These are phyloP conservation scores for Columbina picui DNA, from an alignment of 2,113 vertebrate genomes.

Conservation along the genomic window DNA sequence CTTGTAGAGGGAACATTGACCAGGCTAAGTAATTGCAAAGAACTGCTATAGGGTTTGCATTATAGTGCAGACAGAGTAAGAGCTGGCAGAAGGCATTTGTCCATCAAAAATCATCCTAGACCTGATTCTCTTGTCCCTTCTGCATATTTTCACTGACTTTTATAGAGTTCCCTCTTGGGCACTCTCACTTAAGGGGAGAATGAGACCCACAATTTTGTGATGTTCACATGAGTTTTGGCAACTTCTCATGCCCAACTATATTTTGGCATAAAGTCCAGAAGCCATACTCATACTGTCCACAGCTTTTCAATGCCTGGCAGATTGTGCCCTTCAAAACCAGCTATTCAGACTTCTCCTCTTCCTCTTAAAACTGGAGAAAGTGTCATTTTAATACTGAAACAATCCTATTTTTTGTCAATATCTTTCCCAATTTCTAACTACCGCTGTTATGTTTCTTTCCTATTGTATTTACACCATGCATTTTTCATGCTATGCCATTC, in stretches of 20 bases:
- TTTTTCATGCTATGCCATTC: not conserved
- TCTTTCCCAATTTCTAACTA: not conserved
- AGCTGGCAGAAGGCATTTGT: not conserved
- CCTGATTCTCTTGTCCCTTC: not conserved
- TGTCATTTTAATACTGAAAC: not conserved
- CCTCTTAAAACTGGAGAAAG: not conserved
- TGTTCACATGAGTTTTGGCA: not conserved
- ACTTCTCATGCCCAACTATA: fast-evolving
- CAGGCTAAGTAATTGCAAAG: not conserved
- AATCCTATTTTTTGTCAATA: not conserved
- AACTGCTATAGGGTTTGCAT: not conserved
- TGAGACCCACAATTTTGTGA: not conserved
- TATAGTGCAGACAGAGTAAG: not conserved
- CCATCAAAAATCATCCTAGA: not conserved
- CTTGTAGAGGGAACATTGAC: not conserved
- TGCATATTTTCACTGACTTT: not conserved
- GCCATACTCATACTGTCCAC: not conserved
- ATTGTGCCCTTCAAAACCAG: not conserved
- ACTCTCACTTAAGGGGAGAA: not conserved
- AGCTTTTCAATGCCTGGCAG: not conserved
- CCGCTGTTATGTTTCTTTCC: not conserved
- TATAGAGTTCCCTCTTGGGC: not conserved
- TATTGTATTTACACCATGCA: not conserved
- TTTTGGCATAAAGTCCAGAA: not conserved
- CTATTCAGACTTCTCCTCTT: not conserved